Base-by-base conservation (phyloP, 2,113 vertebrate species). In the Gymnarchus niloticus region DNA sequence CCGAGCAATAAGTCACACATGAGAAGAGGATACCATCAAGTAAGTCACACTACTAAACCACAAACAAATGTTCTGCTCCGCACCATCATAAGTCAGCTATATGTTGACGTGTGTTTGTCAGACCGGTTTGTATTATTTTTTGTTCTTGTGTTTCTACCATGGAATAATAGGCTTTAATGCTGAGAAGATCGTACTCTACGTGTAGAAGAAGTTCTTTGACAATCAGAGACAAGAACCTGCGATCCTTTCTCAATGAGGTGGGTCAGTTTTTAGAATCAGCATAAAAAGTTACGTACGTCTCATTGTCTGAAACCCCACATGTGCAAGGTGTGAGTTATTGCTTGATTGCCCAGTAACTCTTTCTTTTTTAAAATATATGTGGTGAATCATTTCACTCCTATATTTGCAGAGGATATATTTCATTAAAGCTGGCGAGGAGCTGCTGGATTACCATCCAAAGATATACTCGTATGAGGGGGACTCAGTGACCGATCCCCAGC, bases 391-490 rank as follows among this genome's bases (percentile, higher is more conserved):
- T 85, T 77, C 12, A 56, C 23, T 73, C 81, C 12, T 41, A 52
- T 46, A 28, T 28, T 49, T 86, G 6, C 81, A 93, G 92, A 87
- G 0, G 33, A 37, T 91, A 2, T 1, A 9, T 49, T 25, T 0
- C 7, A 65, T 89, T 3, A 25, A 90, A 48, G 5, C 23, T 3
- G 51, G 2, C 33, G 89, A 21, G 17, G 90, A 92, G 56, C 81
- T 88, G 33, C 19, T 2, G 1, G 81, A 92, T 85, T 90, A 93
- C 52, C 2, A 44, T 44, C 92, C 92, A 7, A 85, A 69, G 59
- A 84, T 85, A 9, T 94, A 94, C 12, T 80, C 89, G 5, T 87
- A 92, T 7, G 93, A 94, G 83, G 91, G 88, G 51, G 80, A 90
- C 23, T 0, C 1, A 0, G 56, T 23, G 0, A 51, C 12, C 2